Conservation (phyloP, 92 coral and sea anemone genomes). For the Parazoanthus darwini region DNA sequence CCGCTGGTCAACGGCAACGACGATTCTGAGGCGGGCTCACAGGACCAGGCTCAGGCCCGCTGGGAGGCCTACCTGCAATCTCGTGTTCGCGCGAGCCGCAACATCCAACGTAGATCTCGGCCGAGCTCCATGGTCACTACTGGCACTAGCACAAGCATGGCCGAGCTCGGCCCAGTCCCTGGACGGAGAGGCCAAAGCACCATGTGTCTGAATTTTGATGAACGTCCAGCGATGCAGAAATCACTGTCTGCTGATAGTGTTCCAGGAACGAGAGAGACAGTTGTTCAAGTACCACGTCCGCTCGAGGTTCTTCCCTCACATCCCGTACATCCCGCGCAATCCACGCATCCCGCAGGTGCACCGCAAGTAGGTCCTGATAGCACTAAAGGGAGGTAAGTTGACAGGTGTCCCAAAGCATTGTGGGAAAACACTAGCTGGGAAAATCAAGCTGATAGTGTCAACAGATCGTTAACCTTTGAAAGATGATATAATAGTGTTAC, state of each 20-base stretch:
- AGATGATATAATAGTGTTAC: too few species aligned
- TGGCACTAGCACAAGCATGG: constrained; percentile 39
- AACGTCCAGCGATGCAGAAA: constrained; percentile 38
- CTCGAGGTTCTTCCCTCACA: constrained; percentile 31
- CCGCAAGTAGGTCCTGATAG: constrained; percentile 12
- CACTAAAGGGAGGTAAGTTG: constrained; percentile 14
- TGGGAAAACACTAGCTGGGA: neutral
- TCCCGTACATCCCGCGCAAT: constrained; percentile 23
- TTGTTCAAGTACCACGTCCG: constrained; percentile 5
- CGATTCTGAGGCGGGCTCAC: constrained; percentile 59
- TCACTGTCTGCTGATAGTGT: constrained; percentile 27
- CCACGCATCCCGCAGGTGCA: constrained; percentile 12
- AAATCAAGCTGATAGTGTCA: too few species aligned
- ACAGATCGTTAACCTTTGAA: too few species aligned
- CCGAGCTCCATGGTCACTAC: constrained; percentile 64
- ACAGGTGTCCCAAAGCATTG: neutral
- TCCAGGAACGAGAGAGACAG: constrained; percentile 1
- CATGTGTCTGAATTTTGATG: constrained; percentile 23
- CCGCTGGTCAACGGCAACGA: constrained; percentile 54
- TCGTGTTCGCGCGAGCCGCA: constrained; percentile 79
- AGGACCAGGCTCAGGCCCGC: constrained; percentile 77
- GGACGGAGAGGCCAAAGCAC: constrained; percentile 38
- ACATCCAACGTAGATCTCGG: constrained; percentile 59
- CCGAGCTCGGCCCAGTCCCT: constrained; percentile 34
- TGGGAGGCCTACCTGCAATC: constrained; percentile 96